A percentile compares a stretch with the other conserved stretches of the same genome.
phyloP scores from a whole-genome alignment of 1,140 invertebrate species.

The fruit fly (Drosophila melanogaster) region Release_6_plus_ISO1_MT NT_033777.3:9134001-9134500 shows the following conservation, averaged over 20 bases:
- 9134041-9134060: slow-evolving; percentile 30
- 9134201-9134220: background rate
- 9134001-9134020: slow-evolving; percentile 1
- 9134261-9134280: background rate
- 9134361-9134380: background rate
- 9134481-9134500: slow-evolving; percentile 67
- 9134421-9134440: slow-evolving; percentile 69
- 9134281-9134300: slow-evolving; percentile 4
- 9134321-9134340: slow-evolving; percentile 6
- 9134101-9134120: background rate
- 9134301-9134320: slow-evolving; percentile 1
- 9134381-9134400: background rate
- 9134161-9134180: background rate
- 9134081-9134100: background rate
- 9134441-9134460: slow-evolving; percentile 83
- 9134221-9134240: background rate
- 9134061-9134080: slow-evolving; percentile 35
- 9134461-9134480: slow-evolving; percentile 83
- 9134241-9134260: background rate
- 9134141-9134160: background rate
- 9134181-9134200: background rate
- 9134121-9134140: background rate
- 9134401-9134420: background rate
- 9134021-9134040: background rate
- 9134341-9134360: slow-evolving; percentile 12